phyloP scores from a whole-genome alignment of 2,113 vertebrate species.

The Cinclus mexicanus region DNA sequence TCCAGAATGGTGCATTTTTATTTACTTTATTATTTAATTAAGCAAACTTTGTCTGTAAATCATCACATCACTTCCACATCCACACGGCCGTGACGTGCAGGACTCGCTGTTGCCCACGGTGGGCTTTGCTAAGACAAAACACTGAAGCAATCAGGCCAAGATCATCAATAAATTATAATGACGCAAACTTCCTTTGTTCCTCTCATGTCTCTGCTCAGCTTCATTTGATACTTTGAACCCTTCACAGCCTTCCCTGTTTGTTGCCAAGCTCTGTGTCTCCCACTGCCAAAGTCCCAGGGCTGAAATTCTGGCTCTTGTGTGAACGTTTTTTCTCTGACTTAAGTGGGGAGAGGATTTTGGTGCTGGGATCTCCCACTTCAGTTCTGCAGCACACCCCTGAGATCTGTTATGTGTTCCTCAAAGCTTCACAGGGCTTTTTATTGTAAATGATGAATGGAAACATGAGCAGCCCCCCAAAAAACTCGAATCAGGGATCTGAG shows the following conservation, averaged over 20 bases:
- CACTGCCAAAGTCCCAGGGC: not conserved
- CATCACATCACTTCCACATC: not conserved
- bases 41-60: not conserved
- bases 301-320: not conserved
- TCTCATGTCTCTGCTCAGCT: not conserved
- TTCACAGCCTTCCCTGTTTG: not conserved
- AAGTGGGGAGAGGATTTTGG: not conserved
- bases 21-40: not conserved
- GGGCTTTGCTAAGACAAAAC: not conserved
- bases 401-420: not conserved
- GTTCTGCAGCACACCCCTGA: not conserved
- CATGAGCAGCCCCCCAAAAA: not conserved
- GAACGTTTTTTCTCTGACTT: not conserved
- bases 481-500: not conserved
- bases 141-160: not conserved
- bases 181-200: constrained; percentile 58
- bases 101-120: not conserved
- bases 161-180: constrained; percentile 50
- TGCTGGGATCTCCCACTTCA: not conserved
- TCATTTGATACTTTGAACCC: constrained; percentile 36
- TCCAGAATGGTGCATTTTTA: not conserved
- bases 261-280: not conserved
- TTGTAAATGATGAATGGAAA: not conserved
- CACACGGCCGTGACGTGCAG: not conserved
- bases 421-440: not conserved